phyloP scores from a whole-genome alignment of 1,140 invertebrate species.

The Asbolus verrucosus region DNA sequence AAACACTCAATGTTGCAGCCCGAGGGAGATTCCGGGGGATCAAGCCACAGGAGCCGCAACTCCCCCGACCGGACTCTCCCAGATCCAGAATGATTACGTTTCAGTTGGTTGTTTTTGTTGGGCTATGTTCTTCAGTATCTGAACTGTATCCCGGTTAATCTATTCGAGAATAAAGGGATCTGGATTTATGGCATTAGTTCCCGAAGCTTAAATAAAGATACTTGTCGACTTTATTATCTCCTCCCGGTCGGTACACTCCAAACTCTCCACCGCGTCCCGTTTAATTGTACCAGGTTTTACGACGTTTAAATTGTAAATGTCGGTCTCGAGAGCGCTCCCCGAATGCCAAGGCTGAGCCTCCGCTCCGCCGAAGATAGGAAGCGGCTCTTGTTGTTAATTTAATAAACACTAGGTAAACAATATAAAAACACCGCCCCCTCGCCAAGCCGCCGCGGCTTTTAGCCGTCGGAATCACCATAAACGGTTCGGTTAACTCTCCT shows the following conservation, averaged over 20 bases:
- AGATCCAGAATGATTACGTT: slow-evolving; percentile 39
- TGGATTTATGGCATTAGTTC: slow-evolving; percentile 33
- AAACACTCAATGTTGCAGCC: slow-evolving; percentile 29
- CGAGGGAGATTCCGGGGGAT: slow-evolving; percentile 20
- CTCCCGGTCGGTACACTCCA: neutral
- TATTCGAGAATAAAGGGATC: slow-evolving; percentile 37
- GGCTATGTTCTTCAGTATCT: slow-evolving; percentile 37
- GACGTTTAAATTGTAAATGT: slow-evolving; percentile 24
- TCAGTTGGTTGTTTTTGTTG: slow-evolving; percentile 22
- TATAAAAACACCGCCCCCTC: neutral
- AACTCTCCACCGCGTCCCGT: slow-evolving; percentile 11
- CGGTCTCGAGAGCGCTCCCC: slow-evolving; percentile 9
- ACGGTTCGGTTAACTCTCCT: neutral
- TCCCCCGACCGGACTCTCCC: slow-evolving; percentile 27
- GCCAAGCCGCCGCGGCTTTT: too few relatives aligned
- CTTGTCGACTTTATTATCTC: slow-evolving; percentile 39
- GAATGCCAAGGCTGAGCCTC: neutral
- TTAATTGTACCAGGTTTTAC: slow-evolving; percentile 21
- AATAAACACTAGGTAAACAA: neutral
- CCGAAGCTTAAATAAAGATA: slow-evolving; percentile 36
- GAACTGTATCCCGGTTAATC: slow-evolving; percentile 29
- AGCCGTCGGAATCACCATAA: neutral
- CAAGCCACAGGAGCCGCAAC: slow-evolving; percentile 30
- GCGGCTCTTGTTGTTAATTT: neutral
- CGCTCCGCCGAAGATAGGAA: neutral